phyloP scores from a whole-genome alignment of 92 coral and sea anemone genomes.

The Phymanthus crucifer region DNA sequence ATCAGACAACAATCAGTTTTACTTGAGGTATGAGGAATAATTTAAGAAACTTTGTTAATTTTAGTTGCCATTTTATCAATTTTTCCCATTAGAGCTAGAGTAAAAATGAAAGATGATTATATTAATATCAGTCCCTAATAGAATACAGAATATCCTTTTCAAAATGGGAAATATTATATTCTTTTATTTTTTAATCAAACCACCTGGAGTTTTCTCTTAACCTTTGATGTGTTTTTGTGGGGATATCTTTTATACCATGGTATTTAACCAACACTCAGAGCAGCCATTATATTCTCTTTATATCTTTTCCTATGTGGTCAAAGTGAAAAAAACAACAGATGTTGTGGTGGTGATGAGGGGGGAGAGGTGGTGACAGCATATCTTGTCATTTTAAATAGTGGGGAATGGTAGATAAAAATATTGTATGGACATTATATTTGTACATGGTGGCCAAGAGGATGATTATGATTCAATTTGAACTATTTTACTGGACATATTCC shows the following conservation, averaged over 20 bases:
- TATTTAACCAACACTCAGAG: too few species aligned
- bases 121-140: too few species aligned
- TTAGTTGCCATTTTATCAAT: not conserved
- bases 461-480: not conserved
- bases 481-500: not conserved
- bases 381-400: too few species aligned
- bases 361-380: not conserved
- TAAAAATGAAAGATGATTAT: too few species aligned
- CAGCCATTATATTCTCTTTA: too few species aligned
- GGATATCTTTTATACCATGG: too few species aligned
- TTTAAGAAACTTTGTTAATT: not conserved
- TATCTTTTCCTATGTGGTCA: too few species aligned
- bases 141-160: too few species aligned
- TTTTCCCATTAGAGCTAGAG: not conserved
- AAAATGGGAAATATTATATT: too few species aligned
- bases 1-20: slow-evolving; percentile 71
- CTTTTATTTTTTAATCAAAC: too few species aligned
- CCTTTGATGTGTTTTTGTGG: too few species aligned
- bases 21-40: slow-evolving; percentile 60
- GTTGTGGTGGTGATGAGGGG: not conserved
- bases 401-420: not conserved
- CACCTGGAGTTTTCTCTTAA: too few species aligned
- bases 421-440: not conserved
- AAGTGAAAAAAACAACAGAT: not conserved
- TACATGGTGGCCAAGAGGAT: not conserved